Conservation (phyloP, 2,113 vertebrate genomes). For the Erythrocercus mccallii region DNA sequence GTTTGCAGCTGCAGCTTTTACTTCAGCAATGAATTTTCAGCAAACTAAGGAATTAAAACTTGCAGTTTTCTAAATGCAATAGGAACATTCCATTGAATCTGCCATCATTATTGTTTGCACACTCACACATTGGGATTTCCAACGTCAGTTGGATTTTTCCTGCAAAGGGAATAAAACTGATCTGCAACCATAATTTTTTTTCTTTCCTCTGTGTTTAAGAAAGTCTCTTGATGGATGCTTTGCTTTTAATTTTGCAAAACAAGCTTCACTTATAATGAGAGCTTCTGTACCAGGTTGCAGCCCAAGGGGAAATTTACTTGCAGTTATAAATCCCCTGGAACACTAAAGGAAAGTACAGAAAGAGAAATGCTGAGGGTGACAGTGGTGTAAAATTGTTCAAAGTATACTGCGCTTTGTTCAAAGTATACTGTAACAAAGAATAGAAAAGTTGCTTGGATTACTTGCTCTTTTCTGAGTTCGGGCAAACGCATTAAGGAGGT, state of each 20-base stretch:
- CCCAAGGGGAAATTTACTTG: slow-evolving; percentile 7
- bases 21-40: not conserved
- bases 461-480: not conserved
- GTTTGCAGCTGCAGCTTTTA: not conserved
- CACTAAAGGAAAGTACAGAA: not conserved
- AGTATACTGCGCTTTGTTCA: not conserved
- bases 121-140: not conserved
- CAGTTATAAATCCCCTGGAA: slow-evolving; percentile 29
- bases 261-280: not conserved
- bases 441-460: not conserved
- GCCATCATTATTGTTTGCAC: not conserved
- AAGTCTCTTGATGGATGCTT: slow-evolving; percentile 7
- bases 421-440: not conserved
- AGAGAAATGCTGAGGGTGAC: slow-evolving; percentile 39
- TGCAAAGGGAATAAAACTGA: not conserved
- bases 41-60: not conserved
- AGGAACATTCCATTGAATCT: not conserved
- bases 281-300: not conserved
- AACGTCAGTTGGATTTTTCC: not conserved
- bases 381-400: not conserved
- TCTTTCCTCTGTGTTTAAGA: not conserved
- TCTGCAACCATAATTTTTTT: not conserved
- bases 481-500: not conserved
- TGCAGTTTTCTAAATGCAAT: not conserved
- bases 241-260: slow-evolving; percentile 52